Evolutionary conservation across 2,113 vertebrate genomes (phyloP).

Genomic region (Megaleporinus macrocephalus): DNA sequence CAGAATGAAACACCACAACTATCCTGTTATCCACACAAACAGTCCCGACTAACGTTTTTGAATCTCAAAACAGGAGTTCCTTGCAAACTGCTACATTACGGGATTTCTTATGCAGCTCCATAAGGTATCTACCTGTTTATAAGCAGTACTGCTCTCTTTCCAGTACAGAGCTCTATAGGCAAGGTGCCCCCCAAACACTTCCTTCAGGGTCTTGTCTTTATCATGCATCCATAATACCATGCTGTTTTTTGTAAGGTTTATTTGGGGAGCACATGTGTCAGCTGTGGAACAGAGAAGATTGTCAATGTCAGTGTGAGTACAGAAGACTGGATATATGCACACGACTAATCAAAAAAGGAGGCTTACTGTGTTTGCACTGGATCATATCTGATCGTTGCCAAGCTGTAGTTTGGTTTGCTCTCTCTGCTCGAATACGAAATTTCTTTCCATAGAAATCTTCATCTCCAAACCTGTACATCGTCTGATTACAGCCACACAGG

Average conservation of each 20-base stretch:
- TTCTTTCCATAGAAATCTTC: slow-evolving; percentile 37
- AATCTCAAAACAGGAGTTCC: too few species aligned
- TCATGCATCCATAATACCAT: slow-evolving; percentile 3
- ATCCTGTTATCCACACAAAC: too few species aligned
- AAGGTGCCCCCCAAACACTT: neutral
- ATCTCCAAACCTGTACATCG: neutral
- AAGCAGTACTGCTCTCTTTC: neutral
- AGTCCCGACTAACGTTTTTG: too few species aligned
- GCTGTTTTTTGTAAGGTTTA: neutral
- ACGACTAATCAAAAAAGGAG: neutral
- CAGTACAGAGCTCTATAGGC: neutral
- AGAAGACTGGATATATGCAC: neutral
- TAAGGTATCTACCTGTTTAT: slow-evolving; percentile 13
- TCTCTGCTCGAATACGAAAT: slow-evolving; percentile 45
- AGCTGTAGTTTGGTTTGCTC: neutral
- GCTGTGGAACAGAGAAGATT: slow-evolving; percentile 20
- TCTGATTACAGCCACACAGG: neutral
- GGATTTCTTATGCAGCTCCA: neutral
- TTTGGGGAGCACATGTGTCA: slow-evolving; percentile 20
- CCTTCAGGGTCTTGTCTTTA: slow-evolving; percentile 22
- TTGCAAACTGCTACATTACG: too few species aligned
- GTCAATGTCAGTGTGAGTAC: neutral
- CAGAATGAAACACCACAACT: too few species aligned
- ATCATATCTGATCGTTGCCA: slow-evolving; percentile 36
- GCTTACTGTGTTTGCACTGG: slow-evolving; percentile 47